phyloP scores from a whole-genome alignment of 2,888 invertebrate species.

The Lepeophtheirus nordmannii region DNA sequence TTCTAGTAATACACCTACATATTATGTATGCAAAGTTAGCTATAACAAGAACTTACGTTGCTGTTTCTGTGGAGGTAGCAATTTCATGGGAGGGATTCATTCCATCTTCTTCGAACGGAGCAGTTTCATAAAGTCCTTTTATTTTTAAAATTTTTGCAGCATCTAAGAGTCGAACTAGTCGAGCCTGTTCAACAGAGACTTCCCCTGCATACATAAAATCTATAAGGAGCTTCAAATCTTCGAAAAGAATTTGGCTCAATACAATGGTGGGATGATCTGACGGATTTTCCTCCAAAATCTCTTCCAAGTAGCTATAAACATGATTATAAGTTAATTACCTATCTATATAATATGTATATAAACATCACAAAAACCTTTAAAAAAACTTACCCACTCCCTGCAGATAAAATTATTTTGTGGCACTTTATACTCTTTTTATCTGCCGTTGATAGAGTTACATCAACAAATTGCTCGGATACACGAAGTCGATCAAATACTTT shows the following conservation, averaged over 20 bases:
- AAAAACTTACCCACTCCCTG: constrained; percentile 20
- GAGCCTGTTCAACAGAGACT: constrained; percentile 17
- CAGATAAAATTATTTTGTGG: constrained; percentile 20
- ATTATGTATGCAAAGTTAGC: too few species aligned
- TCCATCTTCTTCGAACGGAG: neutral
- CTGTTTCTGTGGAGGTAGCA: neutral
- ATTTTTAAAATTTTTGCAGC: constrained; percentile 20
- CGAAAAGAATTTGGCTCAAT: constrained; percentile 1
- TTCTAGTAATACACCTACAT: too few species aligned
- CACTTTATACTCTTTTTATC: constrained; percentile 15
- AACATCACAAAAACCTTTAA: neutral
- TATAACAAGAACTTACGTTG: neutral
- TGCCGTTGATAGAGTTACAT: constrained; percentile 20
- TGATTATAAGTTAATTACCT: too few species aligned
- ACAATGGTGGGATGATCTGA: constrained; percentile 22
- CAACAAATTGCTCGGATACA: constrained; percentile 4
- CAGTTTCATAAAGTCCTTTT: constrained; percentile 21
- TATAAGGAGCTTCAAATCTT: constrained; percentile 21
- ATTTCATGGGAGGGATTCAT: neutral
- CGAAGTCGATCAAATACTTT: constrained; percentile 15
- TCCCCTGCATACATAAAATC: constrained; percentile 24
- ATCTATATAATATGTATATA: neutral
- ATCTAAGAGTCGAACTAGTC: constrained; percentile 10
- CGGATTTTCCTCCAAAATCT: constrained; percentile 15
- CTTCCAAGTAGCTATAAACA: constrained; percentile 12